A percentile compares a stretch with the other conserved stretches of the same genome.
Evolutionary conservation across 2,113 vertebrate genomes (phyloP).

Genomic region (Rhegmatorhina hoffmannsi): DNA sequence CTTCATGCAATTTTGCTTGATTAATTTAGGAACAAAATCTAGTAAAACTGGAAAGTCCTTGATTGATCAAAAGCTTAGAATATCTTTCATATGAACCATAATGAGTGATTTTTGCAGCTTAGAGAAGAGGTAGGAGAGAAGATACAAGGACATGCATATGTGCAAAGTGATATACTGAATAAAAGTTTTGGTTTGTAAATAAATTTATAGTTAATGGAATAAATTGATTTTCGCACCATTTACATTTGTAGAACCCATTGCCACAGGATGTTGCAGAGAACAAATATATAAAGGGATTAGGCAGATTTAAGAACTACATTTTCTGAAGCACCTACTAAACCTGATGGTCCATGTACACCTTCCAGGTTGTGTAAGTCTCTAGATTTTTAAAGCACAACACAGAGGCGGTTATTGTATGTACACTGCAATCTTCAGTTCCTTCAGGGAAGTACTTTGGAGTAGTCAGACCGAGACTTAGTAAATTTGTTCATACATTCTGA

Average conservation of each 20-base stretch:
- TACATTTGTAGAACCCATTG: not conserved
- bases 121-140: not conserved
- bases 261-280: not conserved
- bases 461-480: not conserved
- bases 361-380: not conserved
- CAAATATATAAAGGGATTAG: not conserved
- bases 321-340: not conserved
- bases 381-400: not conserved
- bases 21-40: not conserved
- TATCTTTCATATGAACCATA: not conserved
- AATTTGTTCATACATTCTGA: not conserved
- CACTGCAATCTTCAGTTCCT: not conserved
- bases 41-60: not conserved
- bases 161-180: not conserved
- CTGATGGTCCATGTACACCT: not conserved
- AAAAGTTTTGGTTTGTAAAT: not conserved
- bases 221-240: not conserved
- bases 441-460: not conserved
- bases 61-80: not conserved
- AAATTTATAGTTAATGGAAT: not conserved
- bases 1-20: not conserved
- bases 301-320: not conserved
- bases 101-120: not conserved
- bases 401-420: not conserved
- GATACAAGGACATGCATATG: not conserved